Evolutionary conservation across 2,797 vertebrate genomes (phyloP).

Genomic region (Cyclura pinguis): DNA sequence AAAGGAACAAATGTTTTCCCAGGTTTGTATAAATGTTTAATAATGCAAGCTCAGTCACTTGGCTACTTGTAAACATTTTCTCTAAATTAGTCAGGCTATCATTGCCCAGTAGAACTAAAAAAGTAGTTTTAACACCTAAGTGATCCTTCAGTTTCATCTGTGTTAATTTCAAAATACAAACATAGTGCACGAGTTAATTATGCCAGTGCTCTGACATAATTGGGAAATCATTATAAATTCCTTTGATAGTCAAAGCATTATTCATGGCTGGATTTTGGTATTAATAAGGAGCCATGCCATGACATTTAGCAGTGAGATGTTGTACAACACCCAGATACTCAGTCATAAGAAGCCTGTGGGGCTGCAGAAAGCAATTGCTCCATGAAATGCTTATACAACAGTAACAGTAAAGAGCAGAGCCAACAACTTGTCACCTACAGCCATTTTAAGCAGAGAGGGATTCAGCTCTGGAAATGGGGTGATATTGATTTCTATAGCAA

Average conservation of each 20-base stretch:
- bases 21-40: background rate
- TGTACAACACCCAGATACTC: background rate
- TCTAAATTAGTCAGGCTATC: background rate
- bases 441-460: slow-evolving; percentile 10
- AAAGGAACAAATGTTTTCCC: background rate
- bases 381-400: background rate
- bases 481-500: slow-evolving; percentile 46
- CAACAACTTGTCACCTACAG: slow-evolving; percentile 24
- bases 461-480: slow-evolving; percentile 20
- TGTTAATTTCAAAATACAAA: slow-evolving; percentile 1
- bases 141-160: background rate
- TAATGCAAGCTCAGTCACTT: background rate
- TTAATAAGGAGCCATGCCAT: background rate
- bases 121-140: slow-evolving; percentile 13
- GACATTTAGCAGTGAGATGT: slow-evolving; percentile 8
- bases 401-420: rapidly evolving
- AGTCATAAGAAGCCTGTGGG: background rate
- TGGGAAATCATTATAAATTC: slow-evolving; percentile 13
- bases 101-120: slow-evolving; percentile 8
- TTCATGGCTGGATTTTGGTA: slow-evolving; percentile 8
- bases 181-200: slow-evolving; percentile 5
- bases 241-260: slow-evolving; percentile 18
- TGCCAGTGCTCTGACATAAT: background rate
- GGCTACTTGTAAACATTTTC: background rate
- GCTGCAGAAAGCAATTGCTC: slow-evolving; percentile 12